These are phyloP conservation scores for Ophonus ardosiacus DNA, from an alignment of 2,888 invertebrate species.

Conservation along the genomic window DNA sequence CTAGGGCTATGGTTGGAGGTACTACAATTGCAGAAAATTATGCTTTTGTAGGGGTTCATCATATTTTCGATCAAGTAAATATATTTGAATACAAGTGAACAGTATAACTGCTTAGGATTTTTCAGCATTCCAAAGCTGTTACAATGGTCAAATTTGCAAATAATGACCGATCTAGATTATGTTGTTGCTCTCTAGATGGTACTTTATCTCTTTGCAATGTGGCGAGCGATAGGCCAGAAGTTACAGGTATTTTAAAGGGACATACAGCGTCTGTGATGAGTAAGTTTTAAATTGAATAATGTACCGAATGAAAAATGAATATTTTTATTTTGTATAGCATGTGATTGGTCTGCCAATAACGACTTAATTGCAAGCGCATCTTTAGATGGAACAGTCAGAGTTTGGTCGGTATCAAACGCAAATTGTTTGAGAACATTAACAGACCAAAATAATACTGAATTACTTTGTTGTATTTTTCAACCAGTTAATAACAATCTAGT, in stretches of 20 bases:
- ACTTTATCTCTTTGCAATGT: conserved; percentile 89
- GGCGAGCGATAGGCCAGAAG: conserved; percentile 83
- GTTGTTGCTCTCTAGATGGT: conserved; percentile 89
- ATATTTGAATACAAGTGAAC: not conserved
- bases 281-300: conserved; percentile 69
- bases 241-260: conserved; percentile 85
- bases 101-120: not conserved
- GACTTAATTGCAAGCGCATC: conserved; percentile 89
- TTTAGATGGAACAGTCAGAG: conserved; percentile 84
- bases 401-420: conserved; percentile 81
- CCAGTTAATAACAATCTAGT: conserved; percentile 92
- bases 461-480: conserved; percentile 87
- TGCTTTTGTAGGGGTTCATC: conserved; percentile 91
- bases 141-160: conserved; percentile 90
- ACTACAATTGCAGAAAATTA: conserved; percentile 87
- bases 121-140: conserved; percentile 83
- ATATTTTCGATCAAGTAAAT: conserved; percentile 90
- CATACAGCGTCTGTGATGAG: conserved; percentile 88
- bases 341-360: conserved; percentile 92
- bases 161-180: conserved; percentile 88
- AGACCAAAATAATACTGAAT: conserved; percentile 81
- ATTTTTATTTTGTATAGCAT: conserved; percentile 75
- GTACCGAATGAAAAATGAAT: too few relatives aligned
- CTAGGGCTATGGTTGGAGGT: conserved; percentile 80
- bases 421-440: conserved; percentile 81